Percentiles rank a stretch among this genome's conserved stretches.
Evolutionary conservation across 30 jellyfish, hydroid and myxozoan genomes (phyloP).

Genomic region (Clytia hemisphaerica): DNA sequence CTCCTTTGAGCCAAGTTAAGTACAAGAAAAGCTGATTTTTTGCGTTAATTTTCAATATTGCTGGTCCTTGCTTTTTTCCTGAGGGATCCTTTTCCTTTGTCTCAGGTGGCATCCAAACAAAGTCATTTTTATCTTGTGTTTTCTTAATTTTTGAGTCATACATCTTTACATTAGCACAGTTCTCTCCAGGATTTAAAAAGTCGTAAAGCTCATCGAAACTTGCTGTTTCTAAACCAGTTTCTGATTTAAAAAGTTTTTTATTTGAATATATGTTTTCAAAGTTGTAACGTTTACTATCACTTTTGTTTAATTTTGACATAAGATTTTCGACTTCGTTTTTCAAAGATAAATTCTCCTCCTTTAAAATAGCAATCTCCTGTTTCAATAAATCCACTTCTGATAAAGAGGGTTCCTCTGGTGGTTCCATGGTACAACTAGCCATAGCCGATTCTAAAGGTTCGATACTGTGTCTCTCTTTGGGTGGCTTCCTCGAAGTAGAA

Average conservation of each 20-base stretch:
- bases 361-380: too few species aligned
- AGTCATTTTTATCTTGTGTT: background rate
- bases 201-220: conserved; percentile 19
- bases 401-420: too few species aligned
- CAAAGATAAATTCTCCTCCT: too few species aligned
- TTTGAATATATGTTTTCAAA: conserved; percentile 12
- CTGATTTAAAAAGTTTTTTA: conserved; percentile 18
- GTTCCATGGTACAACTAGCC: too few species aligned
- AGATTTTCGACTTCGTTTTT: too few species aligned
- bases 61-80: conserved; percentile 20
- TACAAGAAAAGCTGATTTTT: conserved; percentile 37
- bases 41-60: conserved; percentile 5
- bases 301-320: too few species aligned
- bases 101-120: background rate
- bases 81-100: conserved; percentile 39
- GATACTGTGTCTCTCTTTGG: too few species aligned
- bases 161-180: conserved; percentile 1
- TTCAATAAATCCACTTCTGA: too few species aligned
- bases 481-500: too few species aligned
- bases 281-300: background rate
- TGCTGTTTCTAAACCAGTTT: conserved; percentile 36
- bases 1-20: conserved; percentile 28
- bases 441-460: too few species aligned
- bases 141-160: conserved; percentile 11
- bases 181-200: conserved; percentile 37